Evolutionary conservation across 2,797 vertebrate genomes (phyloP), one percentile per base, ranked within the genome.

Genomic region (Trematocara caparti): DNA sequence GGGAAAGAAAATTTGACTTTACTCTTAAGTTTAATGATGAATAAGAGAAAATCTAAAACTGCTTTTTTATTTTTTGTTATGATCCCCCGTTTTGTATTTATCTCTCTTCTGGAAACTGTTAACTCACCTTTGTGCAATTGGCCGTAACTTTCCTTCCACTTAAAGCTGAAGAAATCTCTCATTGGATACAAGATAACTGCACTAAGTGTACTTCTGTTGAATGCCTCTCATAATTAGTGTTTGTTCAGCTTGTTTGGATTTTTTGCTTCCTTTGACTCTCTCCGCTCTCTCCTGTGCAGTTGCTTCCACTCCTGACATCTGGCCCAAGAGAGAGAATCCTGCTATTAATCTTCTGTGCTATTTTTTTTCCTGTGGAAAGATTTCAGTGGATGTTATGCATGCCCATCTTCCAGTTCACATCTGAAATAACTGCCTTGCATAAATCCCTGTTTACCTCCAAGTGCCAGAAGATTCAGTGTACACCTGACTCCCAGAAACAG

Each of bases 181-280:
- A 34, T 6, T 34, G 55, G 53, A 59, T 34, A 30, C 0, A 0
- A 59, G 55, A 59, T 59, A 59, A 34, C 15, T 57, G 30, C 53
- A 57, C 27, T 0, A 57, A 32, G 55, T n/a, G 55, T 11, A n/a
- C 15, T 4, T n/a, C 55, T 0, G 55, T 11, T 59, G 30, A 59
- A 59, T 59, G 30, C 1, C 0, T 59, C 30, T 59, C 30, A 59
- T 34, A n/a, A 1, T 34, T 59, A 34, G 30, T 59, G 55, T 59
- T 59, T 59, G 15, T 32, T 59, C 53, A 59, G 30, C 55, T 59
- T 59, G 15, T 59, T 59, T 3, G 30, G 15, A 59, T 34, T 11
- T 59, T 59, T 59, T 57, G 55, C 55, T 57, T 57, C 30, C 55
- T 57, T 0, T 57, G 15, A 34, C 55, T 34, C 30, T 0, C 15